Base-by-base conservation (phyloP, 2,888 invertebrate species). In the Calliopum simillimum region DNA sequence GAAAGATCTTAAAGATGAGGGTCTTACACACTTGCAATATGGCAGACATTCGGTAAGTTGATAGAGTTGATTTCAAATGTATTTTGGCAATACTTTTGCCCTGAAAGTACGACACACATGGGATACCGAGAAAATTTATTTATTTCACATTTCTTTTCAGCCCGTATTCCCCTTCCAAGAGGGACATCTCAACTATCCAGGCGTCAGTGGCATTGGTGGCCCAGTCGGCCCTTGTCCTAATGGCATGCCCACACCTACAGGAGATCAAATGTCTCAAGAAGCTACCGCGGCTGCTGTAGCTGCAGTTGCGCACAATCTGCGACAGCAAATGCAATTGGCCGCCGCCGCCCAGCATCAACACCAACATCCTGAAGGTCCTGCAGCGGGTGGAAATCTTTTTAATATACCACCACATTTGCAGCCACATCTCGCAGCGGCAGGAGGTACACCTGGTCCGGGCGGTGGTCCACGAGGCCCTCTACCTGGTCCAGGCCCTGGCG, bases 251-350 rank as follows among this genome's bases (percentile, higher is more conserved):
- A 87, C 87, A 72, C 89, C 88, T 83, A 79, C 78, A 16, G 81
- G 82, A 14, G 86, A 86, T 63, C 88, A 85, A 66, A 84, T 86
- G 83, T 91, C 91, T 4, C 91, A 91, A 64, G 90, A 90, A 68
- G 92, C 92, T 13, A 94, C 94, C 19, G 94, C 94, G 64, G 94
- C 94, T 46, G 95, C 95, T 47, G 94, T 94, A 51, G 94, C 94
- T 13, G 94, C 94, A 19, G 94, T 95, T 68, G 95, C 95, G 16
- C 94, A 94, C 87, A 94, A 94, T 55, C 88, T 95, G 70, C 90
- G 94, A 64, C 94, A 95, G 77, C 95, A 95, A 86, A 94, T 95
- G 93, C 86, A 87, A 79, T 84, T 86, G 83, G 94, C 93, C 1
- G 91, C 91, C 5, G 91, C 90, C 12, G 88, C 89, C 76, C 79